Evolutionary conservation across 2,797 vertebrate genomes (phyloP).

Genomic region (Morus bassanus): DNA sequence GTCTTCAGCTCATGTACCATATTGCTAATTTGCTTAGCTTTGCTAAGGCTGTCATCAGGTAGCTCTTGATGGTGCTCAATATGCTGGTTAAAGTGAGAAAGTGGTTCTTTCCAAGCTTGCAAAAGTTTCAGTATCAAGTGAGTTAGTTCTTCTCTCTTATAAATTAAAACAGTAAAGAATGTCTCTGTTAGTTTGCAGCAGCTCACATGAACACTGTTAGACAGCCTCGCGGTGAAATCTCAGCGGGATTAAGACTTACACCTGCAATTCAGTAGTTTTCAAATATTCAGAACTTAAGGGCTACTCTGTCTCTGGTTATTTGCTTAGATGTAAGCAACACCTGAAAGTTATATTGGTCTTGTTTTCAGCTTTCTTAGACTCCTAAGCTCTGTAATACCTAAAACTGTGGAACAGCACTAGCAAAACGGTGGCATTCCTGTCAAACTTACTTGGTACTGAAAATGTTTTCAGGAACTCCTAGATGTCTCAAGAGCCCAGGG

Average conservation of each 20-base stretch:
- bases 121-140: constrained; percentile 82
- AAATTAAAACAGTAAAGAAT: not conserved
- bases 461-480: not conserved
- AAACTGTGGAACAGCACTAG: not conserved
- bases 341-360: not conserved
- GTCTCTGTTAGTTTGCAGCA: not conserved
- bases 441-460: not conserved
- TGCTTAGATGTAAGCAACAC: not conserved
- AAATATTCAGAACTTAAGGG: not conserved
- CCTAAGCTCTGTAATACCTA: not conserved
- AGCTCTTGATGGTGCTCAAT: constrained; percentile 74
- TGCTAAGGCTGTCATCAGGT: constrained; percentile 78
- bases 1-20: constrained; percentile 82
- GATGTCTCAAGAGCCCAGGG: not conserved
- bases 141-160: constrained; percentile 80
- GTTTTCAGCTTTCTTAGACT: not conserved
- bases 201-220: not conserved
- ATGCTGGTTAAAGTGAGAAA: constrained; percentile 80
- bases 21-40: constrained; percentile 81
- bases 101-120: constrained; percentile 82
- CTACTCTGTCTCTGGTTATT: not conserved
- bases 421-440: not conserved
- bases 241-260: not conserved
- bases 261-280: not conserved
- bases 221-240: not conserved